Evolutionary conservation across 2,888 invertebrate species (phyloP).

Genomic region (Empis livida): DNA sequence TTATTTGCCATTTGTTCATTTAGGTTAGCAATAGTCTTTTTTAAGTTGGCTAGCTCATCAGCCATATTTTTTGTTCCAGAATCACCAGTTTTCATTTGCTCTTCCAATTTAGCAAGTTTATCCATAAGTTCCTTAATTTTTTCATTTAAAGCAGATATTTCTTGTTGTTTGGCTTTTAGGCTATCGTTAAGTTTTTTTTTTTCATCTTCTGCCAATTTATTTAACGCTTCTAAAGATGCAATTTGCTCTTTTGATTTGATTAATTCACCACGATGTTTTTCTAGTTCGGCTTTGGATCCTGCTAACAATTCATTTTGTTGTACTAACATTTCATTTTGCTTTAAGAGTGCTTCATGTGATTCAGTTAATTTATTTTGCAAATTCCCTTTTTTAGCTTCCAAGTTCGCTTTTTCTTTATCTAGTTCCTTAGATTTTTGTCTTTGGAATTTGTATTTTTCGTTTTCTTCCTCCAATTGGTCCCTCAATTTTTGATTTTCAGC

Average conservation of each 20-base stretch:
- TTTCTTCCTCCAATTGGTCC: background rate
- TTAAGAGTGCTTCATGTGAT: background rate
- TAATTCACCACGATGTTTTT: constrained; percentile 4
- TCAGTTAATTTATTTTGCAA: background rate
- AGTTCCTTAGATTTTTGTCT: background rate
- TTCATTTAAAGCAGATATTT: background rate
- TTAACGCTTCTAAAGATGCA: background rate
- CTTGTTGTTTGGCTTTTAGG: background rate
- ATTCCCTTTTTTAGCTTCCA: background rate
- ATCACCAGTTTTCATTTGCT: background rate
- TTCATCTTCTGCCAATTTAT: background rate
- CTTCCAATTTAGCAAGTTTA: background rate
- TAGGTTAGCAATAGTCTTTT: no score
- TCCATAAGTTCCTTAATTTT: background rate
- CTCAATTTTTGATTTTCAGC: constrained; percentile 1
- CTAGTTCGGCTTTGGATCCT: constrained; percentile 3
- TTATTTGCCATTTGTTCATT: no score
- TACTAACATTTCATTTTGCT: no score
- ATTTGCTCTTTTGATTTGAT: background rate
- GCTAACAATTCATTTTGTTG: background rate
- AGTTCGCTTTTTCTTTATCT: background rate
- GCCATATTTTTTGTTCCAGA: no score
- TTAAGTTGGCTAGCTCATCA: no score
- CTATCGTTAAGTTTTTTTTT: background rate
- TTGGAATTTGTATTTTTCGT: background rate